A percentile compares a stretch with the other conserved stretches of the same genome.
Evolutionary conservation across 2,113 vertebrate species (phyloP).

Genomic region (Platysteira castanea): DNA sequence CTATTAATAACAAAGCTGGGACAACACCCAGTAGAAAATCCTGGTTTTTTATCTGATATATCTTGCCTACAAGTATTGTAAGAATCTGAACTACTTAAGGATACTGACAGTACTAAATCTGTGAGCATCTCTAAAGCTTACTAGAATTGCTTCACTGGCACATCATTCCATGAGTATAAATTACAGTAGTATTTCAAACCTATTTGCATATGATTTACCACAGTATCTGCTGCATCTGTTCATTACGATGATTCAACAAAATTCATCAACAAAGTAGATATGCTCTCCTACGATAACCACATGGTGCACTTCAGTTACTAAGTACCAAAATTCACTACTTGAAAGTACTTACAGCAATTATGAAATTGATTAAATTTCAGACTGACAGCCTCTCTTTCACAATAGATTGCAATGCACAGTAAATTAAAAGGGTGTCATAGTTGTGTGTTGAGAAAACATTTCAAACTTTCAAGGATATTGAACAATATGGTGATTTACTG

Average conservation of each 20-base stretch:
- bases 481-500: neutral
- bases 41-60: neutral
- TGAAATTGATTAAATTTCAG: neutral
- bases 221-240: neutral
- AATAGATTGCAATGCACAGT: neutral
- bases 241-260: neutral
- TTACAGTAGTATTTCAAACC: neutral
- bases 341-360: neutral
- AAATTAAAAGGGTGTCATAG: neutral
- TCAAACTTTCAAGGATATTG: neutral
- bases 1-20: neutral
- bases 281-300: neutral
- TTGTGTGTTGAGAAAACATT: neutral
- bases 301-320: neutral
- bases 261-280: neutral
- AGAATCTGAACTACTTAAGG: neutral
- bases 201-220: conserved; percentile 17
- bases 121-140: neutral
- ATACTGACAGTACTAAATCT: neutral
- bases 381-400: neutral
- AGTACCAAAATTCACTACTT: neutral
- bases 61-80: neutral
- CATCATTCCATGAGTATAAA: neutral
- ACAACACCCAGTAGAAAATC: neutral
- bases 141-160: neutral